Conservation (phyloP, 2,888 invertebrate species). For the Catonia carolina region DNA sequence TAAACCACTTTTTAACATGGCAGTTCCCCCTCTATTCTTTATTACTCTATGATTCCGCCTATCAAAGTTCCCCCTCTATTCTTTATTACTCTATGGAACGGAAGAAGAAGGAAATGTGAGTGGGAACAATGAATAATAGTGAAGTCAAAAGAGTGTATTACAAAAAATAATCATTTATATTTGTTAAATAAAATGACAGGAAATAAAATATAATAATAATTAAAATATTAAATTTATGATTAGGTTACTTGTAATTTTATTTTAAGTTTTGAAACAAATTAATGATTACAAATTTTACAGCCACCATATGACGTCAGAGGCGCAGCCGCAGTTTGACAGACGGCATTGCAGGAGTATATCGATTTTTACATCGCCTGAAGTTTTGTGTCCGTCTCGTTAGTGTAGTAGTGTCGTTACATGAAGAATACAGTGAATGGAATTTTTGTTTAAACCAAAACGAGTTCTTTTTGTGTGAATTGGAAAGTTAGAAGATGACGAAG, state of each 20-base stretch:
- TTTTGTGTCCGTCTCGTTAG: conserved; percentile 28
- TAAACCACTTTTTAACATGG: no score
- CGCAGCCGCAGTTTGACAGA: conserved; percentile 48
- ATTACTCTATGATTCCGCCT: no score
- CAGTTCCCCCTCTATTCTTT: no score
- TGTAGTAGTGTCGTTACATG: conserved; percentile 47
- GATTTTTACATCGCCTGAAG: conserved; percentile 63
- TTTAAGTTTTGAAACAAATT: not conserved
- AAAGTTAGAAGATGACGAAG: conserved; percentile 77
- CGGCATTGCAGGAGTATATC: conserved; percentile 67
- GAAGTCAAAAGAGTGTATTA: no score
- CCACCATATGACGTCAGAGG: conserved; percentile 30
- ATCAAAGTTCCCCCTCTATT: no score
- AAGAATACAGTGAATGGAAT: conserved; percentile 74
- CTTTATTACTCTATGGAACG: no score
- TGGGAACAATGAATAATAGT: not conserved
- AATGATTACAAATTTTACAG: conserved; percentile 14
- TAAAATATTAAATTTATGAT: no score
- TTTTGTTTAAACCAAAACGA: conserved; percentile 60
- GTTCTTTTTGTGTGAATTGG: conserved; percentile 57
- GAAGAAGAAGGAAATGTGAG: conserved; percentile 24
- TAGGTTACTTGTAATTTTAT: no score
- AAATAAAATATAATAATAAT: conserved; percentile 2
- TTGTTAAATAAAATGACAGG: no score
- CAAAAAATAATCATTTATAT: no score